Evolutionary conservation across 2,797 vertebrate species (phyloP).

Genomic region (Melanogrammus aeglefinus): DNA sequence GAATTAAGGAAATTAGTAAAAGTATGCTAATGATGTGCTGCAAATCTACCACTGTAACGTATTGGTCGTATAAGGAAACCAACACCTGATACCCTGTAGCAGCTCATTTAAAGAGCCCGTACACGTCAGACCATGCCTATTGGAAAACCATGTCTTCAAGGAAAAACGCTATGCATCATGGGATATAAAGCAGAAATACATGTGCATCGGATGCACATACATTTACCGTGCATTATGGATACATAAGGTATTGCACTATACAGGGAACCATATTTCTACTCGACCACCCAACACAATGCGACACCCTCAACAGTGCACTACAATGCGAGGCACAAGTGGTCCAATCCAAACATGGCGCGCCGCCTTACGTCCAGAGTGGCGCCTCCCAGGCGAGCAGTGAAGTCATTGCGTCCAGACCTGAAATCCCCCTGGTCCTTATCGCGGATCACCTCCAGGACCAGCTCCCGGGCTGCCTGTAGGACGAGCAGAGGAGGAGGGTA

Average conservation of each 20-base stretch:
- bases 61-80: no score
- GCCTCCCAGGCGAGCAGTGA: slow-evolving; percentile 85
- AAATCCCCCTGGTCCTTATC: slow-evolving; percentile 96
- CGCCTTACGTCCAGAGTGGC: slow-evolving; percentile 85
- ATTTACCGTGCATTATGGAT: not conserved
- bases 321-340: not conserved
- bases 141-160: no score
- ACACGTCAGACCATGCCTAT: no score
- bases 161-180: no score
- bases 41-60: no score
- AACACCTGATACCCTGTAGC: no score
- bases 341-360: not conserved
- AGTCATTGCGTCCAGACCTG: slow-evolving; percentile 84
- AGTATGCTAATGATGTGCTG: no score
- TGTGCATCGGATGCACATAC: not conserved
- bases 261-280: not conserved
- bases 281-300: not conserved
- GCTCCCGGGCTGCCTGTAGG: slow-evolving; percentile 88
- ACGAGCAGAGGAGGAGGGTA: not conserved
- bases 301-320: not conserved
- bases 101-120: no score
- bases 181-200: not conserved
- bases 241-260: not conserved
- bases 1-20: no score
- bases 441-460: slow-evolving; percentile 95